Percentiles rank a stretch among this genome's conserved stretches.
These are phyloP conservation scores for Tridacna crocea DNA, from an alignment of 2,888 invertebrate genomes.

Conservation along the genomic window DNA sequence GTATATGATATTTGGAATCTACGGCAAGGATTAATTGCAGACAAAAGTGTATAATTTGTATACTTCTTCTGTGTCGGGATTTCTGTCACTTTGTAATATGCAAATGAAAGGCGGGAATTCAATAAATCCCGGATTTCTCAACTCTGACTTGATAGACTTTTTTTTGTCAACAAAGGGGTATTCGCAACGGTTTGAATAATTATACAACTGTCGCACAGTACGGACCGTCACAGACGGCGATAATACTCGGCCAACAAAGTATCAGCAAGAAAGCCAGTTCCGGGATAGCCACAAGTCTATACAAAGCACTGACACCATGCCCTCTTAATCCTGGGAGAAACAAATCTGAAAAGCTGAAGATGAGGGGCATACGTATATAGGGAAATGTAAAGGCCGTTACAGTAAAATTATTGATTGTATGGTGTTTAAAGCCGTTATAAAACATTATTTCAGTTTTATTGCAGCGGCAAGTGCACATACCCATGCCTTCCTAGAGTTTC, in stretches of 20 bases:
- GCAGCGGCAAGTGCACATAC: no score
- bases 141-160: slow-evolving; percentile 1
- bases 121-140: background rate
- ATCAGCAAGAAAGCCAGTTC: slow-evolving; percentile 53
- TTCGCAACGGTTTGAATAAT: background rate
- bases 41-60: no score
- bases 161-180: slow-evolving; percentile 14
- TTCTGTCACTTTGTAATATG: slow-evolving; percentile 37
- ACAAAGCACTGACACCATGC: slow-evolving; percentile 31
- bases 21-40: no score
- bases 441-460: no score
- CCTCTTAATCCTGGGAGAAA: slow-evolving; percentile 36
- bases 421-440: no score
- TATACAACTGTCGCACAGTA: background rate
- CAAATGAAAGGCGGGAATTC: background rate
- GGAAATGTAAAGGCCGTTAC: no score
- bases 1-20: no score
- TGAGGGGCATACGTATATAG: background rate
- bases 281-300: slow-evolving; percentile 37
- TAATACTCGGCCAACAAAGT: slow-evolving; percentile 49
- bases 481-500: no score
- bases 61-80: slow-evolving; percentile 48
- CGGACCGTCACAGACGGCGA: slow-evolving; percentile 41
- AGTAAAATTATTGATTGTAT: no score
- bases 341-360: slow-evolving; percentile 6